Evolutionary conservation across 2,797 vertebrate genomes (phyloP), one percentile per base, ranked within the genome.

Genomic region (Eulemur mongoz): DNA sequence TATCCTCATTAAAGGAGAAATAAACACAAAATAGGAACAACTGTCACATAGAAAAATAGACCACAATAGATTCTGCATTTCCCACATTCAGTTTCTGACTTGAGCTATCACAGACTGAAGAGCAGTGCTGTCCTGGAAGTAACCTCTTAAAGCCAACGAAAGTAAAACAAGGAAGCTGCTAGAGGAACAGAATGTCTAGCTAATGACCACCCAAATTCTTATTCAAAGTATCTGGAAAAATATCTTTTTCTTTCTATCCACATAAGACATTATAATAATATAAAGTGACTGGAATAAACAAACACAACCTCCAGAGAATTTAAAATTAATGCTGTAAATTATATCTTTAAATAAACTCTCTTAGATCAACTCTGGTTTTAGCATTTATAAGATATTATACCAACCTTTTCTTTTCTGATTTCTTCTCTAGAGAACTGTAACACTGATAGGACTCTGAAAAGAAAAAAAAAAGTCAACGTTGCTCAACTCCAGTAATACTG

Each of bases 1-100:
- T 98, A 97, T 98, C 98, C 98, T 99, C 98, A 99, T 99, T 99
- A 99, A 98, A 99, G 97, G 97, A 98, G 98, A 99, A 99, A 99
- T 98, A 99, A 99, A 99, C 98, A 99, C 98, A 98, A 98, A 98
- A 98, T 91, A 98, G 97, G 98, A 98, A 97, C 97, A 98, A 98
- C 97, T 96, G 97, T 97, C 98, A 98, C 95, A 97, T 52, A 97
- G 97, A 96, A 98, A 98, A 98, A 98, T 73, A 54, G 48, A 97
- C 80, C 93, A 97, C 96, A 98, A 96, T 54, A 97, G 97, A 96
- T 93, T 97, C 61, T 2, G 50, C 87, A 94, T 97, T 97, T 95
- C 72, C 94, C 94, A 81, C 57, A 78, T 81, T 98, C 96, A 87
- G 32, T 94, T 96, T 98, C 97, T 96, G 95, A 84, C 97, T 97